Evolutionary conservation across 2,113 vertebrate species (phyloP), one percentile per base, ranked within the genome.

Genomic region (Atlantisia rogersi): DNA sequence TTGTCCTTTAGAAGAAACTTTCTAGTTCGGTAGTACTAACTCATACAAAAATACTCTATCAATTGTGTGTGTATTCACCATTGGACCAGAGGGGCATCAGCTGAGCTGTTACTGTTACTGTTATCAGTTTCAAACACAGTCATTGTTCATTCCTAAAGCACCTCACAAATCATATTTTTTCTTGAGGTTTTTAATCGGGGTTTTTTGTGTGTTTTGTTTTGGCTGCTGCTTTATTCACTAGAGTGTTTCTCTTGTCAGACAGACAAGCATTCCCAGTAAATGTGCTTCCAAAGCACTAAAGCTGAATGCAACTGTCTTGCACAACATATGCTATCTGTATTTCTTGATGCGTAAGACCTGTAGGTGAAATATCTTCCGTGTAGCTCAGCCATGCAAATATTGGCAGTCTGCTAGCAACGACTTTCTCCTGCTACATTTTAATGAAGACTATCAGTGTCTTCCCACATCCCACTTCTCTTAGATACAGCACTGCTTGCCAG

Each of bases 211-310:
- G 10, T 37, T 82, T 88, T 46, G 64, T 74, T 95, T 88, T 68
- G 22, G 9, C 50, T 60, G 29, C 10, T 64, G 20, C 18, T 86
- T 67, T 89, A 71, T 78, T 84, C 82, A 87, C 42, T 63, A 70
- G 32, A 86, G 31, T 0, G 0, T 67, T 74, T 40, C 22, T 71
- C 42, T 68, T 90, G 82, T 92, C 68, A 80, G 85, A 29, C 35
- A 77, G 68, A 28, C 29, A 82, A 82, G 50, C 31, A n/a, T 26
- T 90, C 79, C 40, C 42, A 55, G 81, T 22, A 92, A 92, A 86
- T 44, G 29, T 37, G 31, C 44, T 94, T 86, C 71, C 68, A 88
- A 44, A 2, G 18, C 68, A 50, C 31, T 22, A n/a, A 35, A 88
- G 80, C 68, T 59, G 74, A 91, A 83, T 64, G 70, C 59, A 86